These are phyloP conservation scores for Phoenicopterus ruber DNA, from an alignment of 2,113 vertebrate genomes.

Conservation along the genomic window DNA sequence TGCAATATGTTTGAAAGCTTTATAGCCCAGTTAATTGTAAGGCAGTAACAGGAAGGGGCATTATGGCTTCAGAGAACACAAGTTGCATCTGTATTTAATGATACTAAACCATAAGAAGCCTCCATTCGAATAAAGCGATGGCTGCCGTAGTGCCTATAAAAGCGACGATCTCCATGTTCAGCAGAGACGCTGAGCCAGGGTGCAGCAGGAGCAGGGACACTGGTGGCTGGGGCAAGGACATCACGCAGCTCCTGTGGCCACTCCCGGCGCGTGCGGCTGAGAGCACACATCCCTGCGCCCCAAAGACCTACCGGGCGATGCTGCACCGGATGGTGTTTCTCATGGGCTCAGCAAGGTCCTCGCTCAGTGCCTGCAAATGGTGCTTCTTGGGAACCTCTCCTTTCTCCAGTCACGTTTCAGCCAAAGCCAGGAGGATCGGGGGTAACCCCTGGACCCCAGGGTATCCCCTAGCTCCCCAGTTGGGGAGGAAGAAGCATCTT, in stretches of 20 bases:
- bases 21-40: slow-evolving; percentile 60
- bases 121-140: background rate
- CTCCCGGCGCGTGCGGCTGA: rapidly evolving
- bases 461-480: background rate
- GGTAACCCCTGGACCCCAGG: background rate
- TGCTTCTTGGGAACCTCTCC: background rate
- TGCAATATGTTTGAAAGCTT: slow-evolving; percentile 64
- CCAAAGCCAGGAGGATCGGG: background rate
- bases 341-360: background rate
- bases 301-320: rapidly evolving
- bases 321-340: background rate
- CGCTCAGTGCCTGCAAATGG: background rate
- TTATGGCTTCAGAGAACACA: slow-evolving; percentile 44
- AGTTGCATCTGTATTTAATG: slow-evolving; percentile 63
- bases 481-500: background rate
- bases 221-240: background rate
- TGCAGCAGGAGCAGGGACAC: background rate
- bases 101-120: slow-evolving; percentile 31
- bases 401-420: background rate
- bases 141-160: slow-evolving; percentile 7
- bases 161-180: rapidly evolving
- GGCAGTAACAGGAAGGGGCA: slow-evolving; percentile 54
- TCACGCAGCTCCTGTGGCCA: rapidly evolving
- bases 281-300: rapidly evolving
- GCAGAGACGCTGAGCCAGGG: background rate